Conservation (phyloP, 2,888 invertebrate species). For the Heteromyza rotundicornis region DNA sequence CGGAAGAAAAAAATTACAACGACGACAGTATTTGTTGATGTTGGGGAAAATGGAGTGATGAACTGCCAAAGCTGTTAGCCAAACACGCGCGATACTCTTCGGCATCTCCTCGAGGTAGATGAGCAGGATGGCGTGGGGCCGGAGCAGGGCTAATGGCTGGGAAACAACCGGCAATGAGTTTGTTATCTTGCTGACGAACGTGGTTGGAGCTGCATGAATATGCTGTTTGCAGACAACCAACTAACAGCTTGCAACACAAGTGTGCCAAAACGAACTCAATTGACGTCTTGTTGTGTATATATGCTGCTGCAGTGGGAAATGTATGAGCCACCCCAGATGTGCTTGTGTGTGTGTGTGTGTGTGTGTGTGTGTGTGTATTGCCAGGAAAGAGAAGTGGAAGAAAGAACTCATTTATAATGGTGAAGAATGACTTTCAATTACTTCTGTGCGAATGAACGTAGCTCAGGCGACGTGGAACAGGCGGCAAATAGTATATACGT, state of each 20-base stretch:
- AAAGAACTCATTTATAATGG: conserved; percentile 30
- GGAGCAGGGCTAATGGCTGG: not conserved
- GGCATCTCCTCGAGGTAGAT: no score
- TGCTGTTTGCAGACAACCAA: not conserved
- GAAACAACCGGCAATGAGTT: conserved; percentile 12
- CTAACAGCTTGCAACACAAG: conserved; percentile 16
- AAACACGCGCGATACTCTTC: not conserved
- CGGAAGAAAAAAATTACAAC: not conserved
- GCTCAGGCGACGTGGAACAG: not conserved
- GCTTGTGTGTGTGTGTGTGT: no score
- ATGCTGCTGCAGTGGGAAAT: not conserved
- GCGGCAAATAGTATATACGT: not conserved
- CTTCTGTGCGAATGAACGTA: conserved; percentile 14
- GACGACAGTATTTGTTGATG: not conserved
- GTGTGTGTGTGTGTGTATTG: no score
- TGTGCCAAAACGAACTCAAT: conserved; percentile 15
- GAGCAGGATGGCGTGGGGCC: not conserved
- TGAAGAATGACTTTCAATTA: conserved; percentile 33
- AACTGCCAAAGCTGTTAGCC: conserved; percentile 11
- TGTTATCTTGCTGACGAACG: conserved; percentile 11
- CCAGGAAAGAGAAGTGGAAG: conserved; percentile 5
- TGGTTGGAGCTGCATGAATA: not conserved
- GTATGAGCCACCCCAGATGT: no score
- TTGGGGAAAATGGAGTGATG: conserved; percentile 6
- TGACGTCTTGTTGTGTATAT: not conserved